Conservation (phyloP, 2,113 vertebrate genomes). For the Malurus elegans region DNA sequence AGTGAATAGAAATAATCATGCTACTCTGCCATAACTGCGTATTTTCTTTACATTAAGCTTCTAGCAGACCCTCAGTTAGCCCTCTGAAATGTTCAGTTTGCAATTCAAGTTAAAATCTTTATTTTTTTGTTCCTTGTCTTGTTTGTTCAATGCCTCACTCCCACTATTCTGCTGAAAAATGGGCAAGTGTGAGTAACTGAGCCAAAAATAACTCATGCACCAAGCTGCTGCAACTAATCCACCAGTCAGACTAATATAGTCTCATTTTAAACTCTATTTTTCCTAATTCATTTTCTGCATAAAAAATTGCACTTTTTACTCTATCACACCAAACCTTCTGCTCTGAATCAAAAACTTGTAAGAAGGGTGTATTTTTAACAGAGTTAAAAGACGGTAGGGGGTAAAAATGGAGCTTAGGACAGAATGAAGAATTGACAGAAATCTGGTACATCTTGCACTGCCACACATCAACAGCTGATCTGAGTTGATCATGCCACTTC, state of each 20-base stretch:
- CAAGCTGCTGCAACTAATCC: not conserved
- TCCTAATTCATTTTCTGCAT: not conserved
- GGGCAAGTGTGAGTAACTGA: not conserved
- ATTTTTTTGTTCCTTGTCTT: not conserved
- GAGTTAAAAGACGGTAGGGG: not conserved
- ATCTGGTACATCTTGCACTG: not conserved
- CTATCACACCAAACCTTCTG: not conserved
- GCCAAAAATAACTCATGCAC: not conserved
- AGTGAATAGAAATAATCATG: constrained; percentile 18
- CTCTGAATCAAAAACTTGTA: not conserved
- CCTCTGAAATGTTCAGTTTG: not conserved
- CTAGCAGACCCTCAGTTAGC: not conserved
- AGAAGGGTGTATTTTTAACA: not conserved
- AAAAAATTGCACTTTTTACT: not conserved
- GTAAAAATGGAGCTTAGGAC: not conserved
- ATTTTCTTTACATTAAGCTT: constrained; percentile 15
- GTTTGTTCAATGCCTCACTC: constrained; percentile 10
- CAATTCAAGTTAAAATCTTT: not conserved
- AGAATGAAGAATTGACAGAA: not conserved
- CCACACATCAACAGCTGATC: not conserved
- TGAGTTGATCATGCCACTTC: not conserved
- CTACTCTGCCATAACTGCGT: not conserved
- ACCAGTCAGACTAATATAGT: not conserved
- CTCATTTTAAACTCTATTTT: not conserved
- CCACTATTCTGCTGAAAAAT: not conserved